A percentile compares a stretch with the other conserved stretches of the same genome.
phyloP scores from a whole-genome alignment of 2,888 invertebrate genomes.

The Diachrysia chrysitis region DNA sequence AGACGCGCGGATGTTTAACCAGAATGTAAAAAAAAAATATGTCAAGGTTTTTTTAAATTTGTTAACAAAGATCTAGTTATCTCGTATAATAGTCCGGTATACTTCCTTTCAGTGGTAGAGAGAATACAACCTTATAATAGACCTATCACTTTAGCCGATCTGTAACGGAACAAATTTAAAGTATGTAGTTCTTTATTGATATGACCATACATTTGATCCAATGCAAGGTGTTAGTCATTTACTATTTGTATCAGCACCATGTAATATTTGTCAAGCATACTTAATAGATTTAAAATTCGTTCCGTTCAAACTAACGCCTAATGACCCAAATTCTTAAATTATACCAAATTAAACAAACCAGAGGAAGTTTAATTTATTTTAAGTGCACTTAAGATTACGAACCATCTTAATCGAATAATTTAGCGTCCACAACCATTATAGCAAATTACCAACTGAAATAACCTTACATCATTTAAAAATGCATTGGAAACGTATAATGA shows the following conservation, averaged over 20 bases:
- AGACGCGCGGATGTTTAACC: too few species aligned
- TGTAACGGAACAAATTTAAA: too few species aligned
- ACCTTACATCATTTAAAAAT: conserved; percentile 26
- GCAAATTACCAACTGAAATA: conserved; percentile 29
- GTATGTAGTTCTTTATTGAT: too few species aligned
- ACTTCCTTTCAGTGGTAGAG: too few species aligned
- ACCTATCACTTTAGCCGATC: too few species aligned
- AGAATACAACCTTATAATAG: too few species aligned
- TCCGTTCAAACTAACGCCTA: conserved; percentile 33
- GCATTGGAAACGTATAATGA: conserved; percentile 41
- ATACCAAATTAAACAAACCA: conserved; percentile 30
- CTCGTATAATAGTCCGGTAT: too few species aligned
- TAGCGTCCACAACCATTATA: conserved; percentile 16
- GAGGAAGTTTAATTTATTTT: conserved; percentile 24
- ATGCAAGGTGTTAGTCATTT: not conserved
- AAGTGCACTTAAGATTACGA: conserved; percentile 17
- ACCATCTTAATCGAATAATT: conserved; percentile 33
- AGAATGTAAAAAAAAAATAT: too few species aligned
- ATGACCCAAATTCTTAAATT: conserved; percentile 33
- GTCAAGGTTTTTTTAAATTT: too few species aligned
- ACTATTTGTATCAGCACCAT: too few species aligned
- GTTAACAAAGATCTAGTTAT: too few species aligned
- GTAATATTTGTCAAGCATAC: conserved; percentile 41
- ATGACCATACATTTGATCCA: too few species aligned
- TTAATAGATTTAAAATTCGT: conserved; percentile 17